A percentile compares a stretch with the other conserved stretches of the same genome.
Evolutionary conservation across 30 jellyfish, hydroid and myxozoan genomes (phyloP).

Genomic region (Nemopilema nomurai): DNA sequence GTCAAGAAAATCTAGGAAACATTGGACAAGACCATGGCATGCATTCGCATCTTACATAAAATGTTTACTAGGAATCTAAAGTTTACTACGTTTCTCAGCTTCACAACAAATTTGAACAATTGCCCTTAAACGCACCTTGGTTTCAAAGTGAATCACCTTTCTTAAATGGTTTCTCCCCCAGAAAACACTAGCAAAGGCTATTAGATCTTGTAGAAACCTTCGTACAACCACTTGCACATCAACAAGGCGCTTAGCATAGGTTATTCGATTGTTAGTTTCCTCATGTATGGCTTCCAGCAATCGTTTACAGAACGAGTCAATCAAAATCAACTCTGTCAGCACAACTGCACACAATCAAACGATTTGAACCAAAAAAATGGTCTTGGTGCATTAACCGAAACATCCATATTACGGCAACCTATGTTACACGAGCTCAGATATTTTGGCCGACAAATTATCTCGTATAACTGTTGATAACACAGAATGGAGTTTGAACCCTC

Average conservation of each 20-base stretch:
- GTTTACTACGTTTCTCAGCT: too few species aligned
- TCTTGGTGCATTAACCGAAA: slow-evolving; percentile 5
- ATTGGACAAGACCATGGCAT: too few species aligned
- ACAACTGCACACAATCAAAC: slow-evolving; percentile 4
- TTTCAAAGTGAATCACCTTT: background rate
- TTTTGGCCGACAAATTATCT: background rate
- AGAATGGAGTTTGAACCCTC: background rate
- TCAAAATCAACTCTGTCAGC: background rate
- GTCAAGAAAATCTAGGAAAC: too few species aligned
- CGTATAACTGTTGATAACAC: background rate
- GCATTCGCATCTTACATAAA: too few species aligned
- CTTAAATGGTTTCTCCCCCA: background rate
- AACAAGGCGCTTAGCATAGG: background rate
- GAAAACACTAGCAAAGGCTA: background rate
- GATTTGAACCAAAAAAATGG: slow-evolving; percentile 13
- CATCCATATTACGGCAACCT: background rate
- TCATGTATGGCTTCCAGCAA: background rate
- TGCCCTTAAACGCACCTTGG: slow-evolving; percentile 11
- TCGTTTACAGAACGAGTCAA: background rate
- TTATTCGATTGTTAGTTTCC: background rate
- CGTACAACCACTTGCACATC: background rate
- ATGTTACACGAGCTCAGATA: slow-evolving; percentile 3
- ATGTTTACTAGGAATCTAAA: too few species aligned
- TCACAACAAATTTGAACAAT: background rate
- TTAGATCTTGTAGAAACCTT: background rate